Evolutionary conservation across 2,888 invertebrate species (phyloP), one percentile per base, ranked within the genome.

Genomic region (Arrhopalites spinosus): DNA sequence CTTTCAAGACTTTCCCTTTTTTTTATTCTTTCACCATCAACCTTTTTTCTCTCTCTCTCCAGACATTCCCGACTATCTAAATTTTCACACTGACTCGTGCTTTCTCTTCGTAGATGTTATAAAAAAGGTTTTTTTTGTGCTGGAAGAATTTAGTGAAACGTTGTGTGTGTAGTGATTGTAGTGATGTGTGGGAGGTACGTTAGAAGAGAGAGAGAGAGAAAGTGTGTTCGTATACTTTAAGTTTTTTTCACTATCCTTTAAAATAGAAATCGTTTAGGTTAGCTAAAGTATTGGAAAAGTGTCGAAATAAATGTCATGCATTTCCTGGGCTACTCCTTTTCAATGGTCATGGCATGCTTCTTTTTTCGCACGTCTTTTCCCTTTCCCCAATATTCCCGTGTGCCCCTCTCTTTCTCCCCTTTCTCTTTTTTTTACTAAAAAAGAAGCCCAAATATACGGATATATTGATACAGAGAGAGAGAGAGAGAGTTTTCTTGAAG

Each of bases 221-320:
- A n/a, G n/a, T n/a, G n/a, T n/a, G 11, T 8, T 45, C 47, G 47
- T 45, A 11, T 15, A 5, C 53, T 20, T 53, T 53, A 20, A 5
- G 17, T 20, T 53, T 17, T 1, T 23, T 59, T 17, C 11, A 2
- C n/a, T 59, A 59, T 59, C 59, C 59, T 68, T 45, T 25, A 68
- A 68, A 68, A 68, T 68, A 72, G 61, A 47, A 73, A 50, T 11
- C 36, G 36, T 36, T 36, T 11, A 11, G 36, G 3, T 36, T 27
- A 50, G 73, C 30, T 50, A 73, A 73, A 73, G 73, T 66, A 73
- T 64, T 36, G 73, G 67, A 67, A 73, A 73, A 73, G 73, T 67
- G 66, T 64, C 56, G 71, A 59, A 56, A 71, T 71, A 71, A 71
- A 59, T 71, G 71, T 71, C 71, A 59, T 71, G 71, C 61, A 71